These are phyloP conservation scores for Panagrolaimus sp. DNA, from an alignment of 1,140 invertebrate species.

Conservation along the genomic window DNA sequence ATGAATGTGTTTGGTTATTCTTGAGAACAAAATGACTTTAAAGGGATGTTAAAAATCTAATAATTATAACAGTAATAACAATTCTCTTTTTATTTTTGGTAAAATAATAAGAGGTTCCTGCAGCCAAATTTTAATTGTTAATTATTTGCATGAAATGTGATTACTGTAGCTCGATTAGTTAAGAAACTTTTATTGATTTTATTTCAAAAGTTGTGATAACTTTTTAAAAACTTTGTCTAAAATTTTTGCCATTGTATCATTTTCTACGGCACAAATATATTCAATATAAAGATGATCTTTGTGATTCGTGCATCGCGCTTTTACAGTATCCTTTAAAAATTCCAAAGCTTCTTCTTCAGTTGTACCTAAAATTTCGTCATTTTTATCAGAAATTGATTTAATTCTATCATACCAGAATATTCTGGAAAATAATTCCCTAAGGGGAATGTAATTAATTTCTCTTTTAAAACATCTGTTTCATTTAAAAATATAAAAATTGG, in stretches of 20 bases:
- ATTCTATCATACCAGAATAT: constrained; percentile 48
- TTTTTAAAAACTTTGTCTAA: constrained; percentile 16
- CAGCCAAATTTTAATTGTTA: too few species aligned
- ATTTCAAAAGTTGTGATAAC: background rate
- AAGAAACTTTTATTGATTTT: too few species aligned
- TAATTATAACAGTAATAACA: too few species aligned
- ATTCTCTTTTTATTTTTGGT: too few species aligned
- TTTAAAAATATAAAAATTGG: constrained; percentile 64
- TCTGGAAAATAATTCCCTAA: constrained; percentile 63
- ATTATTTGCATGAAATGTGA: too few species aligned
- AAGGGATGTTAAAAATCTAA: too few species aligned
- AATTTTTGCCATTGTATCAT: constrained; percentile 5
- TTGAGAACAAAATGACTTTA: too few species aligned
- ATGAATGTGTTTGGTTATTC: too few species aligned
- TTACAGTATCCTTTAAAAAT: constrained; percentile 2
- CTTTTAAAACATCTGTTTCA: constrained; percentile 64
- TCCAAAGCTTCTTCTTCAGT: constrained; percentile 6
- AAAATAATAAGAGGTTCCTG: too few species aligned
- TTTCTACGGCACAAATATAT: constrained; percentile 3
- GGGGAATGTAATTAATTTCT: constrained; percentile 62
- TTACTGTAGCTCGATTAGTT: too few species aligned
- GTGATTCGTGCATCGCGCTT: background rate
- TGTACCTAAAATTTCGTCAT: background rate
- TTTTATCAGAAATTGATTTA: background rate
- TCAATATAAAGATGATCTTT: background rate